Percentiles rank a stretch among this genome's conserved stretches.
phyloP scores from a whole-genome alignment of 53 echinoderm and acorn worm genomes.

The Patiria pectinifera region DNA sequence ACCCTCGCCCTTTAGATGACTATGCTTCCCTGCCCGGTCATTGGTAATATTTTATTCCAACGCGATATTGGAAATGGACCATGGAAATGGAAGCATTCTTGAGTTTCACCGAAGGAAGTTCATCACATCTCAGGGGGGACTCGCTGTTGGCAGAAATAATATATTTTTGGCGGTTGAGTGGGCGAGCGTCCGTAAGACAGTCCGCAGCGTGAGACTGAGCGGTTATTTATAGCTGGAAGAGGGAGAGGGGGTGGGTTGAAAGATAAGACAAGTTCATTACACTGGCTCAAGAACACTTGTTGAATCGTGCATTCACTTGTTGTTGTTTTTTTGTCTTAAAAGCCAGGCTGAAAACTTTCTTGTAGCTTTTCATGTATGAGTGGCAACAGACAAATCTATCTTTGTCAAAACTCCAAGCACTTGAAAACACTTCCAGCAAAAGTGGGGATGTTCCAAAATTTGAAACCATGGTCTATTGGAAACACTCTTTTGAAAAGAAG shows the following conservation, averaged over 20 bases:
- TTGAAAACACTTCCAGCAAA: neutral
- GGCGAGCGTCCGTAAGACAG: neutral
- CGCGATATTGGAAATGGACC: slow-evolving; percentile 5
- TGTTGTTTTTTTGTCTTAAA: neutral
- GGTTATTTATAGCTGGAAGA: neutral
- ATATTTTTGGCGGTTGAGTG: neutral
- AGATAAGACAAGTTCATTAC: neutral
- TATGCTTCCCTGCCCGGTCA: neutral
- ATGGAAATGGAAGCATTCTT: neutral
- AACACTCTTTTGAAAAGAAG: too few relatives aligned
- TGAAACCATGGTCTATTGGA: too few relatives aligned
- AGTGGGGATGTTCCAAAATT: too few relatives aligned
- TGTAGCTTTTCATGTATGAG: neutral
- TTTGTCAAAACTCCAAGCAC: too few relatives aligned
- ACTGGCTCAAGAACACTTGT: neutral
- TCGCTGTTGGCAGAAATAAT: neutral
- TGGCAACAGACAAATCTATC: too few relatives aligned
- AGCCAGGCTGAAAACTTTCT: neutral
- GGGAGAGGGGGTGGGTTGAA: neutral
- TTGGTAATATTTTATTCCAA: neutral
- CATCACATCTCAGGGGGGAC: slow-evolving; percentile 2
- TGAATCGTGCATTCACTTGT: neutral
- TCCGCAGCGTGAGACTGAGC: neutral
- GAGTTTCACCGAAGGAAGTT: slow-evolving; percentile 23
- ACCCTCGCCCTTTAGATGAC: neutral